These are phyloP conservation scores for Pandemis heparana DNA, from an alignment of 2,888 invertebrate species.

Conservation along the genomic window DNA sequence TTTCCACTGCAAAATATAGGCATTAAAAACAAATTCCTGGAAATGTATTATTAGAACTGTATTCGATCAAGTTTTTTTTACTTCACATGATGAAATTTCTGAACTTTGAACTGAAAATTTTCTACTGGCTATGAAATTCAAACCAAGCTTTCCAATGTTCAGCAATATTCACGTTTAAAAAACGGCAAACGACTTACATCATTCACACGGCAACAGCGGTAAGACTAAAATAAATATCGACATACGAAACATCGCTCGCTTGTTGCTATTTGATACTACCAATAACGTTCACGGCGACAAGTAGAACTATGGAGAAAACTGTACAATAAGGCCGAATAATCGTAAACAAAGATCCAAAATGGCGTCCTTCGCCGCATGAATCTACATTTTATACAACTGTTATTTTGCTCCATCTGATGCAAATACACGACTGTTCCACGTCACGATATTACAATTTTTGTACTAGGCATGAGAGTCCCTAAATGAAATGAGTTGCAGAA, in stretches of 20 bases:
- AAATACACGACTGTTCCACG: no score
- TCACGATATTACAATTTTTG: no score
- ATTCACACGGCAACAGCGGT: neutral
- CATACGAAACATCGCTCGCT: neutral
- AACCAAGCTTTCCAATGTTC: constrained; percentile 43
- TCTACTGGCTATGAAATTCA: constrained; percentile 44
- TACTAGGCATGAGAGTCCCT: no score
- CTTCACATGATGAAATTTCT: neutral
- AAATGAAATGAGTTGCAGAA: no score
- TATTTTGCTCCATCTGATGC: no score
- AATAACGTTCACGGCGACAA: neutral
- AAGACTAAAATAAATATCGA: neutral
- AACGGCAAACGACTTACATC: neutral
- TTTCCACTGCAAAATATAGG: no score
- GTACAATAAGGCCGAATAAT: neutral
- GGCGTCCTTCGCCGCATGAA: neutral
- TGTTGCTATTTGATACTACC: neutral
- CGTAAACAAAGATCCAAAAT: neutral
- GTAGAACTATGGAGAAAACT: neutral
- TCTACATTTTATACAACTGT: no score
- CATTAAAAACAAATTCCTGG: no score
- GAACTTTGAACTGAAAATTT: neutral
- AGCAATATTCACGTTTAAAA: neutral
- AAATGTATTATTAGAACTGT: no score
- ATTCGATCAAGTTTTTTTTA: neutral